These are phyloP conservation scores for Sternotherus odoratus DNA, from an alignment of 2,797 vertebrate species.

Conservation along the genomic window DNA sequence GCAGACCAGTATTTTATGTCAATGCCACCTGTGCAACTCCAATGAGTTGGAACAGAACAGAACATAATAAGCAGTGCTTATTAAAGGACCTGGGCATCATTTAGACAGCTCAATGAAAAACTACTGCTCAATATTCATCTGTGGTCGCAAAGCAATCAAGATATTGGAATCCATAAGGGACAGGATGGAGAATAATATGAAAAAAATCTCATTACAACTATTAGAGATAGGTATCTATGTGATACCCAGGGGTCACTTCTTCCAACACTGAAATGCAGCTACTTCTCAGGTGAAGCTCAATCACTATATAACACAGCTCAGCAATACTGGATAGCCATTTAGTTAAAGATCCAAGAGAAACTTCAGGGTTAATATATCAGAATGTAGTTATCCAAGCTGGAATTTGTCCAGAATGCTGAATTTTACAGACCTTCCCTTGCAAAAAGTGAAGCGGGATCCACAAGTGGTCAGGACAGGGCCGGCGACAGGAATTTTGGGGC, in stretches of 20 bases:
- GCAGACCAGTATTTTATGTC: not conserved
- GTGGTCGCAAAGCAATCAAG: not conserved
- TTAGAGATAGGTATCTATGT: not conserved
- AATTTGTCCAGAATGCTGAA: not conserved
- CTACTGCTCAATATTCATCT: not conserved
- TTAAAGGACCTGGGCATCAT: not conserved
- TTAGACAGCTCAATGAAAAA: accelerated
- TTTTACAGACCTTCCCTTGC: not conserved
- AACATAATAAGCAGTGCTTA: not conserved
- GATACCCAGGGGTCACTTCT: not conserved
- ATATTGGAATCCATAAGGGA: not conserved
- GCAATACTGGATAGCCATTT: not conserved
- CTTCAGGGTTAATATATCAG: not conserved
- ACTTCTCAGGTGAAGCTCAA: not conserved
- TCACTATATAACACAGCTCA: not conserved
- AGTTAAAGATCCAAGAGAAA: not conserved
- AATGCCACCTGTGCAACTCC: not conserved
- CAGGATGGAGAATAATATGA: not conserved
- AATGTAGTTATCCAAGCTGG: not conserved
- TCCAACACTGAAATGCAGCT: not conserved
- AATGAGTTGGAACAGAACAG: not conserved
- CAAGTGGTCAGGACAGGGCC: no score
- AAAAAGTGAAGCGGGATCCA: not conserved
- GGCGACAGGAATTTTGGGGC: no score
- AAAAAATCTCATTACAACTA: not conserved